These are phyloP conservation scores for Heteractis magnifica DNA, from an alignment of 92 coral and sea anemone genomes.

Conservation along the genomic window DNA sequence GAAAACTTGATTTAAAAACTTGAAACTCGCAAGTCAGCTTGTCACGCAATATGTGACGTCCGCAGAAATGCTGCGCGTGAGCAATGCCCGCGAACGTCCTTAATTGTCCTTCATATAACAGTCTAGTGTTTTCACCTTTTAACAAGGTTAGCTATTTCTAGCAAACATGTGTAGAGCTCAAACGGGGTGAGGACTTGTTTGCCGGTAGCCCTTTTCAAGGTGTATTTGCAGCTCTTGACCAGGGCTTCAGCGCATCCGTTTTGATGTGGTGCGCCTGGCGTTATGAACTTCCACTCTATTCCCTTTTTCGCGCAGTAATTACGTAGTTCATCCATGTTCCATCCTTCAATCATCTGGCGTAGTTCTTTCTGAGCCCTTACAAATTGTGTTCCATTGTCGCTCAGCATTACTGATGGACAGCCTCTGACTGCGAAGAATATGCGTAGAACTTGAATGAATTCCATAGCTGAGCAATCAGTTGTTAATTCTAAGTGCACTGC, in stretches of 20 bases:
- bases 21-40: too few relatives aligned
- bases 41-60: too few relatives aligned
- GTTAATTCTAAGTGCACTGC: conserved; percentile 63
- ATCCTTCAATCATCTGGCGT: conserved; percentile 44
- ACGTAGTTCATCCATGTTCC: conserved; percentile 36
- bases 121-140: too few relatives aligned
- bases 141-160: too few relatives aligned
- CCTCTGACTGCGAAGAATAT: conserved; percentile 63
- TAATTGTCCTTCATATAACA: too few relatives aligned
- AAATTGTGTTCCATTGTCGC: conserved; percentile 62
- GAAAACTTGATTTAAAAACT: too few relatives aligned
- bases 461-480: conserved; percentile 63
- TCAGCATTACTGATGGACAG: conserved; percentile 45
- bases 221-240: conserved; percentile 56
- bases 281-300: conserved; percentile 53
- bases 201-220: conserved; percentile 54
- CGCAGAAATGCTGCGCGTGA: too few relatives aligned
- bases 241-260: conserved; percentile 46
- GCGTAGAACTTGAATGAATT: conserved; percentile 51
- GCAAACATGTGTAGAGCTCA: conserved; percentile 1
- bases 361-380: conserved; percentile 60
- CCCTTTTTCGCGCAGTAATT: conserved; percentile 50
- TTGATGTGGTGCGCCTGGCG: too few relatives aligned
- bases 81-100: too few relatives aligned
- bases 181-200: conserved; percentile 30